Evolutionary conservation across 2,888 invertebrate species (phyloP), one percentile per base, ranked within the genome.

Genomic region (Amphipyra berbera): DNA sequence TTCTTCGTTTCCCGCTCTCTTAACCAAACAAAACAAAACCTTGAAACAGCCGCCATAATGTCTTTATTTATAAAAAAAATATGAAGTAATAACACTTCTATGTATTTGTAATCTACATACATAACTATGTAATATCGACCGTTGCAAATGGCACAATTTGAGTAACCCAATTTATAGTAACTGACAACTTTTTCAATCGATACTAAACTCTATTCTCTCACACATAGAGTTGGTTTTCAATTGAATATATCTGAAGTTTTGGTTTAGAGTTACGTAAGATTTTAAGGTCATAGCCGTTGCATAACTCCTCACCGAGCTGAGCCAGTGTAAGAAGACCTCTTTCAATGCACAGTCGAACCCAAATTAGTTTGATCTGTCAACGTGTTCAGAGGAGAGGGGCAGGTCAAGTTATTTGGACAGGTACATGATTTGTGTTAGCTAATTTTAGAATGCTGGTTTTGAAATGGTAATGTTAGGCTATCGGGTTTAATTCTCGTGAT

Each of bases 261-360:
- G 83, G 87, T 86, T 84, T 76, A 80, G 79, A 80, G 83, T 93
- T 93, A 93, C 93, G 92, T 93, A 92, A 93, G 76, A 80, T 82
- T 90, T 86, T 93, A 93, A 93, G 93, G 93, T 93, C 93, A 90
- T 69, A 74, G 69, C 63, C 56, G 76, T 92, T 93, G 93, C 93
- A 92, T 93, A 93, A 93, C 86, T 71, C 61, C 78, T 83, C 81
- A 82, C 71, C 77, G 82, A 84, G 83, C 77, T 72, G 68, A 76
- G 48, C 93, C 87, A 90, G 76, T 75, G 45, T 85, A 81, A 42
- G 14, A 64, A 82, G 91, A 83, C 27, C 89, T 79, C 54, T 82
- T 68, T 68, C 76, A 78, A 75, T 81, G 76, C 66, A 82, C 81
- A 75, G 61, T 9, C 65, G 59, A 55, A 72, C 65, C 68, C 42